phyloP scores from a whole-genome alignment of 2,888 invertebrate genomes.

The Fragum sueziense region DNA sequence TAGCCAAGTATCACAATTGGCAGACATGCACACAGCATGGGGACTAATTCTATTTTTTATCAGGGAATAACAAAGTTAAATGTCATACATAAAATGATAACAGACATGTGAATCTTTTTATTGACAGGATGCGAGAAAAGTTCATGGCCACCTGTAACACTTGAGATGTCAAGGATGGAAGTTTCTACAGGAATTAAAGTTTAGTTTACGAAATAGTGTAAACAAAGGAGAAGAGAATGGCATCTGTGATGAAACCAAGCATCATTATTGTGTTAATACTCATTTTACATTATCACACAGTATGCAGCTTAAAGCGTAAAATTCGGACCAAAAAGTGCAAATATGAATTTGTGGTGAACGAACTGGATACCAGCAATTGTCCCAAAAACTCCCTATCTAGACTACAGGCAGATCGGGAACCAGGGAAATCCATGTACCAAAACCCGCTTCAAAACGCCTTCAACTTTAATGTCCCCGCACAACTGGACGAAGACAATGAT shows the following conservation, averaged over 20 bases:
- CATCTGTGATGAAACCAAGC: not conserved
- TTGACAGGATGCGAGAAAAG: too few relatives aligned
- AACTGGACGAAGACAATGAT: conserved; percentile 8
- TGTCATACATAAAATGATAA: too few relatives aligned
- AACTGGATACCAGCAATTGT: conserved; percentile 72
- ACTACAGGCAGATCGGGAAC: conserved; percentile 55
- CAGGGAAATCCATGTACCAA: conserved; percentile 22
- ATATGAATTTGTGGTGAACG: conserved; percentile 76
- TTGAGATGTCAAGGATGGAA: too few relatives aligned
- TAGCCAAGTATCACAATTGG: too few relatives aligned
- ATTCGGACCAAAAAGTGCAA: conserved; percentile 58
- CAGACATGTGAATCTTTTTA: too few relatives aligned
- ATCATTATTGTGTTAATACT: not conserved
- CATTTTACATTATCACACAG: conserved; percentile 3
- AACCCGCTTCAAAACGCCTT: conserved; percentile 9
- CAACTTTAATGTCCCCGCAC: not conserved
- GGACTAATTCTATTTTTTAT: too few relatives aligned
- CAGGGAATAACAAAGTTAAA: too few relatives aligned
- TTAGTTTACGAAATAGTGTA: not conserved
- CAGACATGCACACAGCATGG: too few relatives aligned
- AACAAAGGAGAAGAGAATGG: not conserved
- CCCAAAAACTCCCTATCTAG: conserved; percentile 60
- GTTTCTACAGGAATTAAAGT: too few relatives aligned
- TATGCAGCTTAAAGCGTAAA: conserved; percentile 17
- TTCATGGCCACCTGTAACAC: too few relatives aligned